These are phyloP conservation scores for Melinaea menophilus DNA, from an alignment of 2,888 invertebrate genomes.

Conservation along the genomic window DNA sequence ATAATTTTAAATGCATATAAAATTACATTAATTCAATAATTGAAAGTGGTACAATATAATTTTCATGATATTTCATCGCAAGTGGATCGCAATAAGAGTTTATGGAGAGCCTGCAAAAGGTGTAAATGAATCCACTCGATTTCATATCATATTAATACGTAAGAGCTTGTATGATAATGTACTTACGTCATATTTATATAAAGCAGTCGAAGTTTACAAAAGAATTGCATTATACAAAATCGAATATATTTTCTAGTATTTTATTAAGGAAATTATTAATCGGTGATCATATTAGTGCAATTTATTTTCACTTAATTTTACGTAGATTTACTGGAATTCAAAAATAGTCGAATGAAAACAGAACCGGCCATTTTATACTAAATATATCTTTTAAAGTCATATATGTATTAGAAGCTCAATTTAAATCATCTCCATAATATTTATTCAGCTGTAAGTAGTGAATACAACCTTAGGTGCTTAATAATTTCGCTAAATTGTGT, in stretches of 20 bases:
- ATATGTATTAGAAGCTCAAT: conserved; percentile 26
- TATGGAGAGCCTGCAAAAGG: conserved; percentile 11
- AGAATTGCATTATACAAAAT: conserved; percentile 39
- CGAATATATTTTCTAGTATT: conserved; percentile 61
- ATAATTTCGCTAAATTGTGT: conserved; percentile 58
- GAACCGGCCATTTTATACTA: conserved; percentile 36
- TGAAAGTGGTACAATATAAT: background rate
- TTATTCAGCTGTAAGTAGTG: conserved; percentile 25
- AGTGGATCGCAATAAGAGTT: conserved; percentile 9
- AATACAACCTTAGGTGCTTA: conserved; percentile 55
- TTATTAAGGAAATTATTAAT: conserved; percentile 45
- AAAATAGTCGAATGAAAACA: conserved; percentile 28
- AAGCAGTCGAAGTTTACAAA: conserved; percentile 42
- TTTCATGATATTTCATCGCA: conserved; percentile 1
- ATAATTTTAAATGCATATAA: conserved; percentile 2
- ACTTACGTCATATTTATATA: conserved; percentile 47
- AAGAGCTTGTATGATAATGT: conserved; percentile 61
- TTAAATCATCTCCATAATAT: conserved; percentile 23
- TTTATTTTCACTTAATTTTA: conserved; percentile 10
- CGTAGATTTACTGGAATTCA: conserved; percentile 18
- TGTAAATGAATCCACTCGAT: conserved; percentile 37
- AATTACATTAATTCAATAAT: background rate
- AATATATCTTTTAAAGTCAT: conserved; percentile 13
- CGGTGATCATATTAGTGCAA: conserved; percentile 21
- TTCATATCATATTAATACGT: conserved; percentile 69